phyloP scores from a whole-genome alignment of 2,113 vertebrate species.

The Hydropotes inermis region DNA sequence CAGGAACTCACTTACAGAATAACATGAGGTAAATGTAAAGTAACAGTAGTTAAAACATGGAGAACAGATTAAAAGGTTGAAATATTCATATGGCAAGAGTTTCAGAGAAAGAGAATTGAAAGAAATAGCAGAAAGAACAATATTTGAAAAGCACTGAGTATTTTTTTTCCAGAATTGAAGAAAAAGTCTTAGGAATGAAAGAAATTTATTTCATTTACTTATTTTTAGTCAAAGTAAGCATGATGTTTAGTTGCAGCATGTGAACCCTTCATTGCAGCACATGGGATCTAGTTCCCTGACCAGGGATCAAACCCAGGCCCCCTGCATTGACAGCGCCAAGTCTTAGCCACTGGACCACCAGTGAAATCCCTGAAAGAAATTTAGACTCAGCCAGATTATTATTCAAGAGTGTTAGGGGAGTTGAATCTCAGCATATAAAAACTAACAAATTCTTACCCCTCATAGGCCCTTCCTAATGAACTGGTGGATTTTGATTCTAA shows the following conservation, averaged over 20 bases:
- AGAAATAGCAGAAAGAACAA: not conserved
- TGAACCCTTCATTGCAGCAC: not conserved
- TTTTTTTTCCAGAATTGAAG: not conserved
- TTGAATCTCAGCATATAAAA: not conserved
- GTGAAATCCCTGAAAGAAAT: not conserved
- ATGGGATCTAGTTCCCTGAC: not conserved
- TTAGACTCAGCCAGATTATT: not conserved
- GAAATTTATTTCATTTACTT: not conserved
- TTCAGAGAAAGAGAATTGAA: not conserved
- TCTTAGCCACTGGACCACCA: not conserved
- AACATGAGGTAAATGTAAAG: not conserved
- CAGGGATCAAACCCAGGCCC: not conserved
- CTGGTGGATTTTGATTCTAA: slow-evolving; percentile 3
- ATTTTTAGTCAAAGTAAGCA: not conserved
- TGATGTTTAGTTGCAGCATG: not conserved
- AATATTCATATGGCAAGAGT: not conserved
- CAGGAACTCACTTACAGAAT: not conserved
- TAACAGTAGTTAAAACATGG: not conserved
- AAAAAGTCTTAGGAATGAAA: not conserved
- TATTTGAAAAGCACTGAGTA: not conserved
- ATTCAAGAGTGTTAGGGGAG: not conserved
- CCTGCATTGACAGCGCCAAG: not conserved
- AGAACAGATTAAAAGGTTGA: not conserved
- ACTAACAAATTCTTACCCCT: not conserved
- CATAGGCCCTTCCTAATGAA: not conserved